Percentiles rank a stretch among this genome's conserved stretches.
Conservation (phyloP, 2,113 vertebrate genomes). For the Hemicordylus capensis region DNA sequence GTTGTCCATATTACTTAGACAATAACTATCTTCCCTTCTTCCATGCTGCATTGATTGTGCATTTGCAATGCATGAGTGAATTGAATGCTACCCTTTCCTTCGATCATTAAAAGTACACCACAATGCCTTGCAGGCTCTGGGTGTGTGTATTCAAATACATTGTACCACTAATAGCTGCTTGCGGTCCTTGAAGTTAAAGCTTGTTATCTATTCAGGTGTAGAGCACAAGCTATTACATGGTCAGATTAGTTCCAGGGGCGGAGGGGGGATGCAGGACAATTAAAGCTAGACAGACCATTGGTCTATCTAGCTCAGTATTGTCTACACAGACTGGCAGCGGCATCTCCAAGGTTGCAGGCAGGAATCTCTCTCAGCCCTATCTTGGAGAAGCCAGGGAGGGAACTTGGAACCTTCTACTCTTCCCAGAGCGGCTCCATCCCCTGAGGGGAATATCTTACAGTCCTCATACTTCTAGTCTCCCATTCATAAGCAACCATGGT, state of each 20-base stretch:
- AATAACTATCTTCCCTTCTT: slow-evolving; percentile 50
- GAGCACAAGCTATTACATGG: not conserved
- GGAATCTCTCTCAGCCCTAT: too few relatives aligned
- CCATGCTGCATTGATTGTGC: slow-evolving; percentile 56
- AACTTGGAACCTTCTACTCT: too few relatives aligned
- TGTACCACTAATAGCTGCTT: not conserved
- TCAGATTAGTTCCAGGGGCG: slow-evolving; percentile 38
- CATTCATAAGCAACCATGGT: too few relatives aligned
- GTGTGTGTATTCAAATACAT: slow-evolving; percentile 41
- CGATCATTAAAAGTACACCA: slow-evolving; percentile 24
- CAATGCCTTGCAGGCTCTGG: not conserved
- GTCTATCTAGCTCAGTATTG: too few relatives aligned
- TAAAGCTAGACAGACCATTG: not conserved
- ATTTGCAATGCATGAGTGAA: slow-evolving; percentile 38
- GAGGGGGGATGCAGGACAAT: slow-evolving; percentile 46
- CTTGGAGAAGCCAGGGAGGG: too few relatives aligned
- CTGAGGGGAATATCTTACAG: too few relatives aligned
- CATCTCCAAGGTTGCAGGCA: too few relatives aligned
- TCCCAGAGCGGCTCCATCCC: too few relatives aligned
- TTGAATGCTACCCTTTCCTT: slow-evolving; percentile 40
- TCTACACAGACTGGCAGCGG: too few relatives aligned
- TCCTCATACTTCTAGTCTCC: too few relatives aligned
- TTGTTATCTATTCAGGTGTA: slow-evolving; percentile 43
- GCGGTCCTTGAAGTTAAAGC: slow-evolving; percentile 10
- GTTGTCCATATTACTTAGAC: slow-evolving; percentile 55